Conservation (phyloP, 2,888 invertebrate genomes). For the Horisme vitalbata region DNA sequence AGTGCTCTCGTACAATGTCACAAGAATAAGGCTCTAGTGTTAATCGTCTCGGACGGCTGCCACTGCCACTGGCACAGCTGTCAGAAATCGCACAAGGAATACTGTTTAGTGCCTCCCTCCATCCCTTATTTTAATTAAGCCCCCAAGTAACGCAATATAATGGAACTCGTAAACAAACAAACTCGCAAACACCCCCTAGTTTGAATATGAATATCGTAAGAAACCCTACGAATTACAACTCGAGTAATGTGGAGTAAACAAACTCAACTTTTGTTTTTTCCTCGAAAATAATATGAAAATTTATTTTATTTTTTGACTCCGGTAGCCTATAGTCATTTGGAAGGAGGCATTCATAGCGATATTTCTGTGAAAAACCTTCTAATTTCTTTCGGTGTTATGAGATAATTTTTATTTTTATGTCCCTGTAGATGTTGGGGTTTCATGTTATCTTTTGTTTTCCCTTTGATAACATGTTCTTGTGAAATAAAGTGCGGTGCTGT, state of each 20-base stretch:
- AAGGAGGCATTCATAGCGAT: conserved; percentile 25
- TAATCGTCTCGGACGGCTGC: conserved; percentile 17
- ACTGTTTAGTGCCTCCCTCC: conserved; percentile 38
- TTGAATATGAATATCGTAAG: conserved; percentile 40
- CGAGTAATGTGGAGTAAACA: conserved; percentile 12
- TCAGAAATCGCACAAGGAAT: conserved; percentile 48
- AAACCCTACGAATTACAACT: conserved; percentile 16
- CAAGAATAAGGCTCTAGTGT: conserved; percentile 13
- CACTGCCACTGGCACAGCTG: conserved; percentile 45
- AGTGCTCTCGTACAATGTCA: neutral
- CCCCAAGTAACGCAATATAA: conserved; percentile 47
- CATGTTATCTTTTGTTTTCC: conserved; percentile 26
- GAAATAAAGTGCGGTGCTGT: neutral
- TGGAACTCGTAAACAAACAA: conserved; percentile 52
- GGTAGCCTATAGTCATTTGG: conserved; percentile 19
- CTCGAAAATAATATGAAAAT: conserved; percentile 30
- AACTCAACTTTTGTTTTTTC: conserved; percentile 26
- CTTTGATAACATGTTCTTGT: conserved; percentile 19
- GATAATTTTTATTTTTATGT: conserved; percentile 29
- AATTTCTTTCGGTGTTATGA: conserved; percentile 23
- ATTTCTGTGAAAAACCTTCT: conserved; percentile 26
- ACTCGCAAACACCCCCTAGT: conserved; percentile 37
- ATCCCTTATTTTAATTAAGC: conserved; percentile 57
- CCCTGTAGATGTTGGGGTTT: conserved; percentile 1
- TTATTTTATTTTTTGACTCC: conserved; percentile 29